Conservation (phyloP, 2,113 vertebrate genomes). For the Phoxinus phoxinus region DNA sequence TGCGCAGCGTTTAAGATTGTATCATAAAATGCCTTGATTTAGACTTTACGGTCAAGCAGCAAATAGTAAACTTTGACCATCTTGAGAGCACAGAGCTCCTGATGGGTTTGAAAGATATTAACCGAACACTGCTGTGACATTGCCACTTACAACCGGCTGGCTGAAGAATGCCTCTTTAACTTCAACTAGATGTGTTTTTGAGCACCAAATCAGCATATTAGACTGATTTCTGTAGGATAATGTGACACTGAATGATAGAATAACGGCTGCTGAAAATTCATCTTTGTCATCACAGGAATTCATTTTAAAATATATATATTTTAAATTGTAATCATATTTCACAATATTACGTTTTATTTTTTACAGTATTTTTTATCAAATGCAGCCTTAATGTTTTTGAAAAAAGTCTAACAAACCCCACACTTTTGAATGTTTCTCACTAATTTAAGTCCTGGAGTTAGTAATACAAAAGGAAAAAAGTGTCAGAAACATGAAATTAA, state of each 20-base stretch:
- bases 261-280: too few species aligned
- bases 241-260: background rate
- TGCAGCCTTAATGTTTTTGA: too few species aligned
- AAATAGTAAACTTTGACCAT: slow-evolving; percentile 18
- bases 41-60: slow-evolving; percentile 26
- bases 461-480: too few species aligned
- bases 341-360: too few species aligned
- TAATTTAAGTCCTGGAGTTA: too few species aligned
- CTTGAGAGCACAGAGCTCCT: background rate
- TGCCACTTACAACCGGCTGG: background rate
- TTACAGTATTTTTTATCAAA: too few species aligned
- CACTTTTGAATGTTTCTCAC: too few species aligned
- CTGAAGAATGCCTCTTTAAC: slow-evolving; percentile 38
- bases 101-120: background rate
- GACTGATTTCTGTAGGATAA: background rate
- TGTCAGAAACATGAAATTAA: too few species aligned
- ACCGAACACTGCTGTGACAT: background rate
- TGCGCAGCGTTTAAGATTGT: slow-evolving; percentile 28
- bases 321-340: too few species aligned
- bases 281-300: too few species aligned
- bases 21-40: slow-evolving; percentile 40
- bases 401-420: too few species aligned
- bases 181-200: slow-evolving; percentile 45
- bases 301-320: too few species aligned
- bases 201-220: background rate